Percentiles rank a stretch among this genome's conserved stretches.
Conservation (phyloP, 1,140 invertebrate species). For the Magallana angulata region DNA sequence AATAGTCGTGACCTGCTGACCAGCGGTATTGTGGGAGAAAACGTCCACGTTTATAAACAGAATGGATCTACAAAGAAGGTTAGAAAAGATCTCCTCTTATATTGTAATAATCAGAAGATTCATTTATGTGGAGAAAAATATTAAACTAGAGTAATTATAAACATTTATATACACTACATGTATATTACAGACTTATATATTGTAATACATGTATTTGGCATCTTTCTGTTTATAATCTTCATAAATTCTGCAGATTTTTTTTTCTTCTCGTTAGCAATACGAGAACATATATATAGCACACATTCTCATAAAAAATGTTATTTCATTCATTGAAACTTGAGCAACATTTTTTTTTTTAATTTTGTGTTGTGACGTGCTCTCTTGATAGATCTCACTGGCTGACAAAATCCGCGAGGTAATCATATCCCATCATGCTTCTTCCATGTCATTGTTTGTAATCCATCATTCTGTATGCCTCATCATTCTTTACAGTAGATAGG, state of each 20-base stretch:
- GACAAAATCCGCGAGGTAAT: slow-evolving; percentile 46
- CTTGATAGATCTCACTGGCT: slow-evolving; percentile 38
- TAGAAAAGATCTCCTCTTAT: not conserved
- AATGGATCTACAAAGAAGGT: slow-evolving; percentile 58
- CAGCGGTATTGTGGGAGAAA: slow-evolving; percentile 27
- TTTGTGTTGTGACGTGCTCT: not conserved
- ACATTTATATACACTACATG: too few relatives aligned
- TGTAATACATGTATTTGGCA: too few relatives aligned
- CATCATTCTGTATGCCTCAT: not conserved
- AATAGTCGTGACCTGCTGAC: slow-evolving; percentile 58
- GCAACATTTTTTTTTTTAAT: not conserved
- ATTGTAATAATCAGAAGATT: too few relatives aligned
- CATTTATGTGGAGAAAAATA: too few relatives aligned
- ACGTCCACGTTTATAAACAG: slow-evolving; percentile 56
- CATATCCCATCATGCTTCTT: not conserved
- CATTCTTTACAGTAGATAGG: slow-evolving; percentile 12
- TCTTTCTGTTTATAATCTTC: too few relatives aligned
- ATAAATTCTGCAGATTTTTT: too few relatives aligned
- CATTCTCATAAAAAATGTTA: too few relatives aligned
- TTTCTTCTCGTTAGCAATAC: too few relatives aligned
- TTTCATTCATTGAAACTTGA: too few relatives aligned
- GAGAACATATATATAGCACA: too few relatives aligned
- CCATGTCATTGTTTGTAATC: not conserved
- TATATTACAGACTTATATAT: too few relatives aligned
- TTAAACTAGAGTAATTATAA: too few relatives aligned